phyloP scores from a whole-genome alignment of 2,113 vertebrate genomes.

The Entelurus aequoreus region DNA sequence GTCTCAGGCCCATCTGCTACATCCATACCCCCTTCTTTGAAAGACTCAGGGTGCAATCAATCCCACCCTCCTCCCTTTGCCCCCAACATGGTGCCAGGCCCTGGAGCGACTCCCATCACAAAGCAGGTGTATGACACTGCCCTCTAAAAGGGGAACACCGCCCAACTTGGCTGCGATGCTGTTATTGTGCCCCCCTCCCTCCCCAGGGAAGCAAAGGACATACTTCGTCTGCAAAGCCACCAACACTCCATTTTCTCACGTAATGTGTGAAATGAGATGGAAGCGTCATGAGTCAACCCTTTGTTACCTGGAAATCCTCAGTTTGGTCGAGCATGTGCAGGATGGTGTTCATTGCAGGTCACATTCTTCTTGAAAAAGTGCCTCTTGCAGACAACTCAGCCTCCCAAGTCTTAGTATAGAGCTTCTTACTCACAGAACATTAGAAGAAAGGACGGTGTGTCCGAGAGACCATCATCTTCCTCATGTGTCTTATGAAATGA shows the following conservation, averaged over 20 bases:
- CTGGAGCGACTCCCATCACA: constrained; percentile 44
- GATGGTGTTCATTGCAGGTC: constrained; percentile 22
- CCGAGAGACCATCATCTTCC: constrained; percentile 32
- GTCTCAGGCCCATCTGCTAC: constrained; percentile 57
- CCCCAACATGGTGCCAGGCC: constrained; percentile 42
- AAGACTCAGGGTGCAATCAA: constrained; percentile 69
- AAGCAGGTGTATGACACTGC: constrained; percentile 92
- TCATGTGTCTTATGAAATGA: constrained; percentile 29
- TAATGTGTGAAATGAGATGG: constrained; percentile 10
- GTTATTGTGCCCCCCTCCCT: constrained; percentile 56
- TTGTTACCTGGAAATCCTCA: constrained; percentile 53
- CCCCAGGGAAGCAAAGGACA: constrained; percentile 26
- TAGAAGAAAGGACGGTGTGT: constrained; percentile 34
- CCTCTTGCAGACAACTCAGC: constrained; percentile 64
- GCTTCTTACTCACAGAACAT: constrained; percentile 14
- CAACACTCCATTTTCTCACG: constrained; percentile 29
- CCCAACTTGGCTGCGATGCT: constrained; percentile 28
- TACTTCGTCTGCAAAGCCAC: not conserved
- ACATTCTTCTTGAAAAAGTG: constrained; percentile 69
- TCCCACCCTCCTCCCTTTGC: constrained; percentile 63
- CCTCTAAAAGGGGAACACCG: constrained; percentile 66
- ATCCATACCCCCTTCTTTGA: constrained; percentile 53
- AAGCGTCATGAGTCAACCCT: constrained; percentile 51
- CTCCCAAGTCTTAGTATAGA: constrained; percentile 30
- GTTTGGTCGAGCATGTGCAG: constrained; percentile 21